These are phyloP conservation scores for Eupithecia inturbata DNA, from an alignment of 2,888 invertebrate species.

Conservation along the genomic window DNA sequence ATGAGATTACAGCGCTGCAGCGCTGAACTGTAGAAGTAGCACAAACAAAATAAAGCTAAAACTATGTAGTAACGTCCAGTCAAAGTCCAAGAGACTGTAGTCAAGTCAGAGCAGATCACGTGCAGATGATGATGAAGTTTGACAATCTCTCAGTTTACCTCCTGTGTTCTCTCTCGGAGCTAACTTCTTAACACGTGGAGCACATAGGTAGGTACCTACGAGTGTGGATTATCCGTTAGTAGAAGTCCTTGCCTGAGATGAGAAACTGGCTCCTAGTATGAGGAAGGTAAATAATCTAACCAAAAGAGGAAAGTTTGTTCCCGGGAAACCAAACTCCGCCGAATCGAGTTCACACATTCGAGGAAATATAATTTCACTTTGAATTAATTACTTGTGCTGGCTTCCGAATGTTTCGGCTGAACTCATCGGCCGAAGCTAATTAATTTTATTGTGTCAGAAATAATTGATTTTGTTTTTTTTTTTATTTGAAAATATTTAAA, in stretches of 20 bases:
- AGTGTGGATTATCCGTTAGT: neutral
- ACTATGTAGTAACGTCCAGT: neutral
- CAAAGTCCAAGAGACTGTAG: neutral
- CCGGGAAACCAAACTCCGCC: constrained; percentile 21
- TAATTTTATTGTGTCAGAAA: too few relatives aligned
- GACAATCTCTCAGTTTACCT: too few relatives aligned
- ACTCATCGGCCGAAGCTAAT: neutral
- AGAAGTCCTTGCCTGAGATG: neutral
- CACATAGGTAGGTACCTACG: too few relatives aligned
- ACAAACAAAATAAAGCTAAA: neutral
- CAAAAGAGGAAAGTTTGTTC: constrained; percentile 26
- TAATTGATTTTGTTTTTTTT: too few relatives aligned
- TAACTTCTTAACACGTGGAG: neutral
- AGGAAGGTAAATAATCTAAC: constrained; percentile 28
- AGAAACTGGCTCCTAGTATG: neutral
- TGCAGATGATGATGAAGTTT: neutral
- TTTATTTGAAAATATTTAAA: neutral
- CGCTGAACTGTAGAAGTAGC: neutral
- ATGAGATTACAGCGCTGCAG: too few relatives aligned
- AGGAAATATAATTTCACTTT: constrained; percentile 38
- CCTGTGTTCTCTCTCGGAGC: neutral
- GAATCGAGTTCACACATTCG: constrained; percentile 37
- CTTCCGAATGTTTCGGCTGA: neutral
- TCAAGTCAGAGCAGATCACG: too few relatives aligned
- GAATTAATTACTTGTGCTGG: constrained; percentile 38